Conservation (phyloP, 2,113 vertebrate species). For the Nymphicus hollandicus region DNA sequence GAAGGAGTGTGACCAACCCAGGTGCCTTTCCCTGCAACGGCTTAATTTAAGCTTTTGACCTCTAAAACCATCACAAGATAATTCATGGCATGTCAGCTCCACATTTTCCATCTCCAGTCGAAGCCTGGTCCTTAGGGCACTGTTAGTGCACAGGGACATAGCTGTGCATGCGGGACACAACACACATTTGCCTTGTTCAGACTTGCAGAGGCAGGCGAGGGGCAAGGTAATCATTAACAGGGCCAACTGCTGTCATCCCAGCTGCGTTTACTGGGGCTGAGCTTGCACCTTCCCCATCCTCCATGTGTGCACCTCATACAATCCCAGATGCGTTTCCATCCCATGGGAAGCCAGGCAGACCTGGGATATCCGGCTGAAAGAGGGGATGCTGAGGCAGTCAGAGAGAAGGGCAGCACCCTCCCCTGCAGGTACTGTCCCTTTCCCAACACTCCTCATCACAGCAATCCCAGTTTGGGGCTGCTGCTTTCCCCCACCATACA, state of each 20-base stretch:
- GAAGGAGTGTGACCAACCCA: neutral
- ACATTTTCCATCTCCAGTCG: neutral
- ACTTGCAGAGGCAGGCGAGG: neutral
- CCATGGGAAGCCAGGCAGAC: neutral
- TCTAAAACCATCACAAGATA: neutral
- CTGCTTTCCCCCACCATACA: neutral
- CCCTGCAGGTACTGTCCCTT: neutral
- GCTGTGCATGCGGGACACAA: fast-evolving
- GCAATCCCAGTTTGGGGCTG: neutral
- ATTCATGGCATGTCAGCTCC: neutral
- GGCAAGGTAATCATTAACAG: neutral
- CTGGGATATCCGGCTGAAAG: fast-evolving
- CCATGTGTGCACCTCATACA: neutral
- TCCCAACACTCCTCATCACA: neutral
- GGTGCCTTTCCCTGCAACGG: neutral
- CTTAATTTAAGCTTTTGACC: neutral
- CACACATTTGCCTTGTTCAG: neutral
- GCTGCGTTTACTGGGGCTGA: neutral
- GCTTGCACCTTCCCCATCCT: neutral
- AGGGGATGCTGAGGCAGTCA: neutral
- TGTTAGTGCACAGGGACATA: neutral
- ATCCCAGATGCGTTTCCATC: neutral
- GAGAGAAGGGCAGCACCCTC: neutral
- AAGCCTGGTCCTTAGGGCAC: neutral
- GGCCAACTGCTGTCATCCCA: neutral